Base-by-base conservation (phyloP, 2,888 invertebrate species). In the Graphium colonna region DNA sequence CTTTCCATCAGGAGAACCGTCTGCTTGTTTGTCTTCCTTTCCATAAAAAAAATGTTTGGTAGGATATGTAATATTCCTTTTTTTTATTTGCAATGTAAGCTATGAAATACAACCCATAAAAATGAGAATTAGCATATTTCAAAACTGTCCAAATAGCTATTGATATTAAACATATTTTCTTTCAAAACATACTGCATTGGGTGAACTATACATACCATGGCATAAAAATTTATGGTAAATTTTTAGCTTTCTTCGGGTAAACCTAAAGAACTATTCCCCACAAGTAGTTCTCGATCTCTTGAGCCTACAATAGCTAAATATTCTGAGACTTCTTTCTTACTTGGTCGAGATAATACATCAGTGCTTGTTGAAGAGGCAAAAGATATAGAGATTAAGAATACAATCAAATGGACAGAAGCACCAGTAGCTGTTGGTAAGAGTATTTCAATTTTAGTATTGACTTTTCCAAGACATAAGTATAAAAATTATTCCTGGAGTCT, bases 271-370 rank as follows among this genome's bases (percentile, higher is more conserved):
- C 85, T 98, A 43, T 97, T 97, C 76, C 95, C 96, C 0, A 95
- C 95, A 1, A 95, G 95, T 55, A 93, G 94, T 56, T 92, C 92
- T 0, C 93, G 93, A 67, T 94, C 94, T 10, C 92, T 94, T 39
- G 97, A 97, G 71, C 97, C 97, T 0, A 95, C 94, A 51, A 93
- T 97, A 64, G 93, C 94, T n/a, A 92, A 95, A 67, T 91, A 95
- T 58, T 93, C 94, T 0, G 93, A 95, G 57, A 92, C 91, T 49
- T 92, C 93, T 16, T 94, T 97, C 73, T 94, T 96, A 4, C 91
- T 98, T 26, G 95, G 96, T 0, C 93, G 96, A 66, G 98, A 98
- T 77, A 94, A 94, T 42, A 95, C 95, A 67, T 95, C 97, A 0
- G 95, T 98, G 56, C 91, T 97, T 2, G 94, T 98, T 52, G 95